Evolutionary conservation across 1,140 invertebrate genomes (phyloP).

Genomic region (Gonatopus flavifemur): DNA sequence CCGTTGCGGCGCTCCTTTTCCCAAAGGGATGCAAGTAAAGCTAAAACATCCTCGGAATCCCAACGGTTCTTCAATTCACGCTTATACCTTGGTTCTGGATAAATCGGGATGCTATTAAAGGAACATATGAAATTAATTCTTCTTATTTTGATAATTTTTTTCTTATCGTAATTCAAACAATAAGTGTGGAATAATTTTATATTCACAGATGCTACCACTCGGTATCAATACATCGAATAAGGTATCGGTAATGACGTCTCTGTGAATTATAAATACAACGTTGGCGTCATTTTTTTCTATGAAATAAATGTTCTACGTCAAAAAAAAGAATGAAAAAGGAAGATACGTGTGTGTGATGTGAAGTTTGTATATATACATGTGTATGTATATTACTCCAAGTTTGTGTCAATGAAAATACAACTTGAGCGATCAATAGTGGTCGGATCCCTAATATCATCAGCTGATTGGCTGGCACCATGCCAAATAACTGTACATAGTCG

Average conservation of each 20-base stretch:
- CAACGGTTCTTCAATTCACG: constrained; percentile 45
- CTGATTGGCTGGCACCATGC: constrained; percentile 18
- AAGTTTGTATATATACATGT: constrained; percentile 13
- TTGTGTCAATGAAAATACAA: background rate
- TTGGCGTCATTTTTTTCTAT: constrained; percentile 4
- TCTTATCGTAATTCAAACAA: too few species aligned
- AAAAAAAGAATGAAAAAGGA: background rate
- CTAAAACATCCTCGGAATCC: constrained; percentile 47
- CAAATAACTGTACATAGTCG: constrained; percentile 13
- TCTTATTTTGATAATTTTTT: too few species aligned
- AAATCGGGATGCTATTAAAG: constrained; percentile 31
- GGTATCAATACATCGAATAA: background rate
- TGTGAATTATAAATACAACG: constrained; percentile 6
- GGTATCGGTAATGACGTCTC: background rate
- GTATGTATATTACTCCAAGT: constrained; percentile 12
- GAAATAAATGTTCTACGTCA: background rate
- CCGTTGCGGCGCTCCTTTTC: constrained; percentile 43
- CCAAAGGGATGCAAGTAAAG: constrained; percentile 45
- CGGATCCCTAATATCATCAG: constrained; percentile 8
- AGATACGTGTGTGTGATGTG: background rate
- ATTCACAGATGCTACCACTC: background rate
- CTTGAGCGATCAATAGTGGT: constrained; percentile 14
- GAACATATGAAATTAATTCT: too few species aligned
- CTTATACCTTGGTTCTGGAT: constrained; percentile 46
- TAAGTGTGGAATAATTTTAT: constrained; percentile 2